phyloP scores from a whole-genome alignment of 2,888 invertebrate genomes.

The Harpalus rufipes region DNA sequence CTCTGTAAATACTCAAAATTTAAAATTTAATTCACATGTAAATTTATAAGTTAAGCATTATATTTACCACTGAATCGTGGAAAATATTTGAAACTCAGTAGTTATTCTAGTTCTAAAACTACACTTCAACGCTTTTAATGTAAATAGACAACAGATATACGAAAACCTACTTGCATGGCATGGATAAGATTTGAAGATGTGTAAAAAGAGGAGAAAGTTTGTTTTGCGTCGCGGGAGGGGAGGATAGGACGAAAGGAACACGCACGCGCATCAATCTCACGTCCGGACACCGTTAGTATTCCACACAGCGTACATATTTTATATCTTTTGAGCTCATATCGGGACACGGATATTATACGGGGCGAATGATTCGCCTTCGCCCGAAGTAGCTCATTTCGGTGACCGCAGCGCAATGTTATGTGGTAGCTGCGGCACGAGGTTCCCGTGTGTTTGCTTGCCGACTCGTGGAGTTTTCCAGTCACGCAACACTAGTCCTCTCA shows the following conservation, averaged over 20 bases:
- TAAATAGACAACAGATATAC: no score
- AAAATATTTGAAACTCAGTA: no score
- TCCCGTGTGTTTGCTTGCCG: neutral
- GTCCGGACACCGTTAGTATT: slow-evolving; percentile 73
- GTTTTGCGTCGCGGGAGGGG: slow-evolving; percentile 6
- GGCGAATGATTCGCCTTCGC: slow-evolving; percentile 74
- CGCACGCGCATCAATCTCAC: slow-evolving; percentile 67
- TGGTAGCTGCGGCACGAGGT: neutral
- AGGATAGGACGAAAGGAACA: neutral
- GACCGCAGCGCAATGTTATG: slow-evolving; percentile 74
- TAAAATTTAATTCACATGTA: no score
- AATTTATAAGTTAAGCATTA: no score
- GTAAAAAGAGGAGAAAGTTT: slow-evolving; percentile 16
- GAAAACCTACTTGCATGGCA: neutral
- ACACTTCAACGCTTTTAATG: no score
- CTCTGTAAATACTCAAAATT: no score
- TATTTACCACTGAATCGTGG: no score
- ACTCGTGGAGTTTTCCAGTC: slow-evolving; percentile 70
- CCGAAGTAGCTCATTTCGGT: slow-evolving; percentile 75
- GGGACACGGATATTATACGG: slow-evolving; percentile 75
- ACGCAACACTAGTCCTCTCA: slow-evolving; percentile 72
- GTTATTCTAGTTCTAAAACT: no score
- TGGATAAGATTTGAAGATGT: neutral
- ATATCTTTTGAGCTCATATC: slow-evolving; percentile 76
- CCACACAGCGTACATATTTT: slow-evolving; percentile 75